phyloP scores from a whole-genome alignment of 2,797 vertebrate species.

The Octomys mimax region DNA sequence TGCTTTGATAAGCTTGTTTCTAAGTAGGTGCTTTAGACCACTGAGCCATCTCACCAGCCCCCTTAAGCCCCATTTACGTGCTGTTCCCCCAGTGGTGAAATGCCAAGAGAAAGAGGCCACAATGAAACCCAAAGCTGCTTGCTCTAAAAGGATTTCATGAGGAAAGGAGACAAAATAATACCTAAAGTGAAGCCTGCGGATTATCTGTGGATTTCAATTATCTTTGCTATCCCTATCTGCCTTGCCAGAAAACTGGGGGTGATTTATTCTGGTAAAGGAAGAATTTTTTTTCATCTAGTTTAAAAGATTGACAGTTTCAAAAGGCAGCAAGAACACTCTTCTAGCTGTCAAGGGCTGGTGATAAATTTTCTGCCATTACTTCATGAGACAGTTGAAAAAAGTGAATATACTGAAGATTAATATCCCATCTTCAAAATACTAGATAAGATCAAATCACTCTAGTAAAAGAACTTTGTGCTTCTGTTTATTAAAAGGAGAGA shows the following conservation, averaged over 20 bases:
- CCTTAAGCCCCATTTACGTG: neutral
- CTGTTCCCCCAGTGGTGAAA: neutral
- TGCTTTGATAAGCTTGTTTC: too few relatives aligned
- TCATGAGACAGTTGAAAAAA: neutral
- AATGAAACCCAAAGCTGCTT: neutral
- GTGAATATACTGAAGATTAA: neutral
- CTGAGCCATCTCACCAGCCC: too few relatives aligned
- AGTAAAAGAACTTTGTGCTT: neutral
- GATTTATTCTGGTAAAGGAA: neutral
- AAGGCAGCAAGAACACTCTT: neutral
- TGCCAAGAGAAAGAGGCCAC: neutral
- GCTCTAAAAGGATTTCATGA: constrained; percentile 11
- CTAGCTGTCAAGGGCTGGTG: neutral
- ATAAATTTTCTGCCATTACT: neutral
- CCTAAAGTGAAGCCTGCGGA: neutral
- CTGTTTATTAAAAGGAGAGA: constrained; percentile 40
- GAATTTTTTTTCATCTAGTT: neutral
- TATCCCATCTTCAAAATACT: neutral
- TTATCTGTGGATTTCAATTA: constrained; percentile 26
- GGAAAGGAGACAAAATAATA: neutral
- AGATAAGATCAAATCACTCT: neutral
- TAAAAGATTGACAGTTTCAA: constrained; percentile 28
- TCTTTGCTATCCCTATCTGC: neutral
- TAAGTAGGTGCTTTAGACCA: too few relatives aligned
- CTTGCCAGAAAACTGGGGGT: neutral